Evolutionary conservation across 2,888 invertebrate genomes (phyloP).

Genomic region (Mallateleia sp.): DNA sequence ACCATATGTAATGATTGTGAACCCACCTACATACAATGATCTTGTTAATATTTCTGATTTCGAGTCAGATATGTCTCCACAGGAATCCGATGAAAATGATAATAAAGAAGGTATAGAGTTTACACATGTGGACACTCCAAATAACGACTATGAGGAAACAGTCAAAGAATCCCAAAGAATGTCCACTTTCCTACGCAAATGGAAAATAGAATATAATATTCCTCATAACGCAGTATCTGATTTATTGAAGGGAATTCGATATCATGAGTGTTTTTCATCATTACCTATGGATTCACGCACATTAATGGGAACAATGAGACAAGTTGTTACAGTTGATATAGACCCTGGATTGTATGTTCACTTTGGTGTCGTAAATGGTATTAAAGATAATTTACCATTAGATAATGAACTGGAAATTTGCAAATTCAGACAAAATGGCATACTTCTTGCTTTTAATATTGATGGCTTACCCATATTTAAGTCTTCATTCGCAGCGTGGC

Average conservation of each 20-base stretch:
- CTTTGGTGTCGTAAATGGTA: conserved; percentile 44
- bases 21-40: not conserved
- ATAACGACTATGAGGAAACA: not conserved
- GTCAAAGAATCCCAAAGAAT: conserved; percentile 10
- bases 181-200: not conserved
- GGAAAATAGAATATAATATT: conserved; percentile 22
- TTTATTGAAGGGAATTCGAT: not conserved
- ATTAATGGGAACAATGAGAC: conserved; percentile 24
- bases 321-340: conserved; percentile 6
- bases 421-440: conserved; percentile 18
- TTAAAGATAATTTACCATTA: conserved; percentile 26
- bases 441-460: conserved; percentile 52
- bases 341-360: conserved; percentile 35
- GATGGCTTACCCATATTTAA: too few species aligned
- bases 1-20: not conserved
- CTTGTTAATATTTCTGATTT: conserved; percentile 2
- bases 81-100: conserved; percentile 15
- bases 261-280: conserved; percentile 30
- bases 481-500: conserved; percentile 76
- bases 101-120: not conserved
- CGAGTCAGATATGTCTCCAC: conserved; percentile 18
- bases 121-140: not conserved
- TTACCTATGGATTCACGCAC: conserved; percentile 16
- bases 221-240: conserved; percentile 24
- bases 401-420: not conserved